Base-by-base conservation (phyloP, 2,888 invertebrate species). In the Cataglyphis cursor region DNA sequence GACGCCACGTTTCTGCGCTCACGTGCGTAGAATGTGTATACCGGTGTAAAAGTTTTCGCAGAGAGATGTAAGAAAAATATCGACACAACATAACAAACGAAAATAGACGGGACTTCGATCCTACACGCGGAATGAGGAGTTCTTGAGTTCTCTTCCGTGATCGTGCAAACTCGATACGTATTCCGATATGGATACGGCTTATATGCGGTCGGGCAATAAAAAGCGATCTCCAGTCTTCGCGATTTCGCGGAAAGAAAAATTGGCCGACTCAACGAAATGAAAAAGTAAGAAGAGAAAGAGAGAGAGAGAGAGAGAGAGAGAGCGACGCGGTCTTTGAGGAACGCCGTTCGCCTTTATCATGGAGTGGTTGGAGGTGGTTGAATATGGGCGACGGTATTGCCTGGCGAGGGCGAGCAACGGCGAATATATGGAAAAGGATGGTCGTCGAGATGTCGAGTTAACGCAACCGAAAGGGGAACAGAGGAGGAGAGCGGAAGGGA, bases 391-490 rank as follows among this genome's bases (percentile, higher is more conserved):
- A 66, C 41, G 59, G 31, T 78, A 78, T 78, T 44, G 35, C 76
- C 15, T 12, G n/a, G 28, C 59, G 66, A 48, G 48, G n/a, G 51
- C 28, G n/a, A 68, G 68, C 31, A 10, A 31, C 31, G 10, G 21
- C 48, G 35, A 70, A 48, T 78, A 31, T 57, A 68, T 59, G 59
- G 68, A 61, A 80, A 80, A 68, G 70, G 24, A 80, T 70, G 44
- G 59, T 15, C 24, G 65, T 54, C 59, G 59, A 61, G 44, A 80
- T 68, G 24, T 68, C 48, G 35, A 59, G 70, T 70, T 70, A 78
- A 68, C 44, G 78, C 44, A 68, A 80, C 61, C 59, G 78, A 68
- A 59, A 0, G 15, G 8, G 18, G 48, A 1, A 1, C 6, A 9
- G 1, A 4, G 65, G 1, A 0, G 18, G 18, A n/a, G 35, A 15